Percentiles rank a stretch among this genome's conserved stretches.
Conservation (phyloP, 2,888 invertebrate species). For the Volucella inflata region DNA sequence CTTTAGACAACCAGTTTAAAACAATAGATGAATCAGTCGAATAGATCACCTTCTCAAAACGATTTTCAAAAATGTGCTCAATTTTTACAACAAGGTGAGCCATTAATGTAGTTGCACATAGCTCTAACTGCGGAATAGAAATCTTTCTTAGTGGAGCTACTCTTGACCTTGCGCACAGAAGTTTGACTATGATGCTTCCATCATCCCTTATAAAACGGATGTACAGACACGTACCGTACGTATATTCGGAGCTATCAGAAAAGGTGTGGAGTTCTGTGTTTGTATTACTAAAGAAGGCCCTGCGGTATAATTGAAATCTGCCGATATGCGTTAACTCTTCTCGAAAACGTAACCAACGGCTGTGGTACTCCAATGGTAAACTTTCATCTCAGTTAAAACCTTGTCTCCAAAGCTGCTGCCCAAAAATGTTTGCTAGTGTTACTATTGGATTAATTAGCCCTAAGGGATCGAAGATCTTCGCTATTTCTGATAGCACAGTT, state of each 20-base stretch:
- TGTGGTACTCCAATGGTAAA: conserved; percentile 30
- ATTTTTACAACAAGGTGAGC: background rate
- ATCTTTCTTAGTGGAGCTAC: background rate
- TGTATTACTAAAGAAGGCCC: conserved; percentile 1
- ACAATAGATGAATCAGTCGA: conserved; percentile 28
- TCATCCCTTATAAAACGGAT: conserved; percentile 8
- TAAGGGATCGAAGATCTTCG: no score
- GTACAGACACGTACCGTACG: conserved; percentile 26
- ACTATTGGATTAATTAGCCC: conserved; percentile 12
- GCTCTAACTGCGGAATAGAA: background rate
- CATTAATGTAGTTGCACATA: conserved; percentile 8
- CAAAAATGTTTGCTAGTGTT: conserved; percentile 17
- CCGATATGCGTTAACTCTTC: conserved; percentile 19
- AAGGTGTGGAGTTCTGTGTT: conserved; percentile 24
- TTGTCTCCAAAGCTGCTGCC: conserved; percentile 17
- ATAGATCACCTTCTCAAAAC: background rate
- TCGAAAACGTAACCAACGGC: conserved; percentile 22
- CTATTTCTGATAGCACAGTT: conserved; percentile 21
- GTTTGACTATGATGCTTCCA: background rate
- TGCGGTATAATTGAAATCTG: conserved; percentile 8
- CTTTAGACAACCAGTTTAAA: background rate
- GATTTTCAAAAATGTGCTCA: background rate
- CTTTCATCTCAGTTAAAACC: conserved; percentile 6
- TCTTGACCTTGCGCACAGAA: conserved; percentile 3
- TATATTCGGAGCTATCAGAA: conserved; percentile 17